phyloP scores from a whole-genome alignment of 2,888 invertebrate species.

The Spisula solida region DNA sequence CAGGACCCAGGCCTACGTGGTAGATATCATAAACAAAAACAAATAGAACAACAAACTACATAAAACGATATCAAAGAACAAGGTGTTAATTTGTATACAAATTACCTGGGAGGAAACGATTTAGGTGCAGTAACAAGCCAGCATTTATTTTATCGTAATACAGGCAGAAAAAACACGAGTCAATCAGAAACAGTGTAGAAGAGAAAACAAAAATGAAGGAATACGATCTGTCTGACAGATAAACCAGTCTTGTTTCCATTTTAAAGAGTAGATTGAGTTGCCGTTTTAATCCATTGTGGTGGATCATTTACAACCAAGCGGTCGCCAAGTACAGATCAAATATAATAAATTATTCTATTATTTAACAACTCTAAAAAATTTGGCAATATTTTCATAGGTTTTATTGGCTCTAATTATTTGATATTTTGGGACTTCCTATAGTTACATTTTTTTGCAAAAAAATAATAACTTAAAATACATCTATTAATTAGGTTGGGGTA shows the following conservation, averaged over 20 bases:
- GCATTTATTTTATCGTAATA: background rate
- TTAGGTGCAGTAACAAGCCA: background rate
- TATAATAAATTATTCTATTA: no score
- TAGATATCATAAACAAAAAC: background rate
- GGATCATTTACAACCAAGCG: background rate
- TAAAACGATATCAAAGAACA: background rate
- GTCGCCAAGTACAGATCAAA: no score
- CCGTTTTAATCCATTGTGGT: background rate
- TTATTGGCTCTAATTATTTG: no score
- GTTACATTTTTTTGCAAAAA: no score
- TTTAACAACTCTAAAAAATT: no score
- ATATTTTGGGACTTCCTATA: no score
- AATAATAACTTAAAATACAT: no score
- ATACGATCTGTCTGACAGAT: background rate
- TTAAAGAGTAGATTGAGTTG: background rate
- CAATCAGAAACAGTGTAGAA: background rate
- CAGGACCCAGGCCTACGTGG: background rate
- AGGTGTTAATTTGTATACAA: conserved; percentile 15
- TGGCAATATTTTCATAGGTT: no score
- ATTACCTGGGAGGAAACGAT: background rate
- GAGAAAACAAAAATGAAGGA: background rate
- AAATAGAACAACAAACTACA: background rate
- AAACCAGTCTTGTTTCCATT: background rate
- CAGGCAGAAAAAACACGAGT: background rate
- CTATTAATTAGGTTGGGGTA: no score